Percentiles rank a stretch among this genome's conserved stretches.
phyloP scores from a whole-genome alignment of 2,888 invertebrate species.

The Hecatera dysodea region DNA sequence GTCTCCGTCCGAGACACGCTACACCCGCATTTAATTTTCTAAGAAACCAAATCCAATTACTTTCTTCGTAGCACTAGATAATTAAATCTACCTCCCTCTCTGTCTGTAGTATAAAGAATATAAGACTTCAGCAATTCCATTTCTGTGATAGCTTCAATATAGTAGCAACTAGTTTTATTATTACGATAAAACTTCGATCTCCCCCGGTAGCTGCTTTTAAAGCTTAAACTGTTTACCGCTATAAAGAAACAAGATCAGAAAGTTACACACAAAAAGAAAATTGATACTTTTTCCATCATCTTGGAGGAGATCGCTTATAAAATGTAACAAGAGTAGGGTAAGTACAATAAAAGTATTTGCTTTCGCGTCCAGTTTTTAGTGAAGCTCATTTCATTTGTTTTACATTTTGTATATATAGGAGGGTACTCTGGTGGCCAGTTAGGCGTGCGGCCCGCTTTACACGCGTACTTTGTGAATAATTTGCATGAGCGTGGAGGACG shows the following conservation, averaged over 20 bases:
- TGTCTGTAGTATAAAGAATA: constrained; percentile 15
- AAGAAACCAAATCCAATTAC: constrained; percentile 63
- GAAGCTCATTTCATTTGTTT: constrained; percentile 69
- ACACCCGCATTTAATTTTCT: constrained; percentile 53
- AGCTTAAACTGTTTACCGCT: constrained; percentile 54
- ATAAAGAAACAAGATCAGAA: constrained; percentile 48
- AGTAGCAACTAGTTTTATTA: constrained; percentile 49
- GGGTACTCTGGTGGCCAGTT: constrained; percentile 77
- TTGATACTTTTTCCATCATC: constrained; percentile 48
- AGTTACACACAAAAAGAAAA: constrained; percentile 51
- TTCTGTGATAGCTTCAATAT: constrained; percentile 37
- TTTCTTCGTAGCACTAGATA: constrained; percentile 46
- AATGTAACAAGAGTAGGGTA: constrained; percentile 30
- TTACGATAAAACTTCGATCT: constrained; percentile 51
- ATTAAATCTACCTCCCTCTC: constrained; percentile 45
- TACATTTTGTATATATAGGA: constrained; percentile 72
- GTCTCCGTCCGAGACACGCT: constrained; percentile 18
- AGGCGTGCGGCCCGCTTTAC: constrained; percentile 77
- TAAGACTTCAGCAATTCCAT: constrained; percentile 27
- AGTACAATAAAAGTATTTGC: constrained; percentile 59
- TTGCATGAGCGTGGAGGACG: constrained; percentile 76
- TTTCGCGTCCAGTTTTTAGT: constrained; percentile 58
- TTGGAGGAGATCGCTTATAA: constrained; percentile 34
- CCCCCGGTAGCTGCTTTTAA: constrained; percentile 24
- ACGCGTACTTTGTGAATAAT: constrained; percentile 84